Evolutionary conservation across 2,113 vertebrate genomes (phyloP), one percentile per base, ranked within the genome.

Genomic region (Tympanuchus pallidicinctus): DNA sequence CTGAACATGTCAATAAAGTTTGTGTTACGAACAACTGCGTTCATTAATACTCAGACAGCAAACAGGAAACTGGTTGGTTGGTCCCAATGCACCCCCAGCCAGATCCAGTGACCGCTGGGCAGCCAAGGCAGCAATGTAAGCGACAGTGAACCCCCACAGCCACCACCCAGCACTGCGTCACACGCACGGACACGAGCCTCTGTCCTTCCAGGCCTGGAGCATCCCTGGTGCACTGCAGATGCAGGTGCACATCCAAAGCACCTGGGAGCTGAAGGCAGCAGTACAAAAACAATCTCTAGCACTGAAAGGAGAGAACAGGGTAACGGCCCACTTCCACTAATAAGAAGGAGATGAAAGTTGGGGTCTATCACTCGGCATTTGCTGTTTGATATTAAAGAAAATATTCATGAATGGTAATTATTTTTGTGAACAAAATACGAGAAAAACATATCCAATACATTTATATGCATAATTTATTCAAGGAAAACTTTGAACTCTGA

Each of bases 281-380:
- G 75, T 7, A 75, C 25, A 67, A 87, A 78, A 17, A 0, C 18
- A 48, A 52, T 34, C 70, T 82, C 84, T 69, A 60, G 61, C 48
- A 48, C 61, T 63, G 34, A 65, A 64, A 77, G 61, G 81, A 90
- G 52, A 84, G 65, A 81, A 78, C 9, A 38, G 42, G 20, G 42
- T 78, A 94, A 81, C 28, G 61, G 59, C 27, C 73, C 42, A 22
- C 85, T 93, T 86, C 3, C 4, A 50, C 72, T 88, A 89, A 88
- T 13, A 88, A 56, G 56, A 70, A 67, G 50, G 67, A 96, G 92
- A 96, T 95, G 93, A 95, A 95, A 92, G 93, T 89, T 91, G 77
- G 67, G 43, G 82, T 80, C 79, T 77, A 66, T 83, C 88, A 42
- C 56, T 82, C 86, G 75, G 66, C 8, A 77, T 80, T 78, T 0